Evolutionary conservation across 1,140 invertebrate genomes (phyloP), one percentile per base, ranked within the genome.

Genomic region (Drosophila burlai): DNA sequence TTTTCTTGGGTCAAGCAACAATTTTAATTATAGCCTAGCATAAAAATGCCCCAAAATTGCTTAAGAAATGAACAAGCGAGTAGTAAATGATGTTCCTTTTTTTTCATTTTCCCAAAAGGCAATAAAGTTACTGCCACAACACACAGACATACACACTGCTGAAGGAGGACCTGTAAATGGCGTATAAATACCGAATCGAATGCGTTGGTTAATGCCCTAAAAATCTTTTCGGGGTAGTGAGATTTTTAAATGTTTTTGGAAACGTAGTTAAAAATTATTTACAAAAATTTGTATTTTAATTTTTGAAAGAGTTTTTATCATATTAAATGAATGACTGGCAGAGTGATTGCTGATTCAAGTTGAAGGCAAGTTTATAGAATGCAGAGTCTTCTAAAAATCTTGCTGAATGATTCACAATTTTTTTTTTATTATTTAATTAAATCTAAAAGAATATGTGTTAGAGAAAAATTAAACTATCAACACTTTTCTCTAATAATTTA

Each of bases 1-100:
- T n/a, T 16, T 50, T 34, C 26, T 13, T 47, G 34, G 45, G 45
- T 42, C 66, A 21, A 46, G 63, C 63, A 18, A 52, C 45, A 69
- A 69, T 52, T 74, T 74, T 74, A 74, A 74, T 74, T 74, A 74
- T 57, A 61, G 24, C 38, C 47, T 62, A 36, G 36, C 9, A 47
- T 2, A 43, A 43, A 43, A 61, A 60, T 50, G 47, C 24, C 47
- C 40, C 18, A 34, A 73, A 74, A 74, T 62, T 47, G 71, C 58
- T 43, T 74, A 46, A 61, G 83, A 85, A 85, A 85, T 85, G 79
- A 85, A 85, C 83, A 79, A 86, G 61, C 74, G 9, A 58, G 47
- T 76, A 77, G 79, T 86, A 86, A 85, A 85, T 86, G 83, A 85
- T 64, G 50, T 40, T 21, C 10, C 18, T 38, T 67, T 60, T 60